Base-by-base conservation (phyloP, 2,113 vertebrate species). In the Hyaena hyaena region DNA sequence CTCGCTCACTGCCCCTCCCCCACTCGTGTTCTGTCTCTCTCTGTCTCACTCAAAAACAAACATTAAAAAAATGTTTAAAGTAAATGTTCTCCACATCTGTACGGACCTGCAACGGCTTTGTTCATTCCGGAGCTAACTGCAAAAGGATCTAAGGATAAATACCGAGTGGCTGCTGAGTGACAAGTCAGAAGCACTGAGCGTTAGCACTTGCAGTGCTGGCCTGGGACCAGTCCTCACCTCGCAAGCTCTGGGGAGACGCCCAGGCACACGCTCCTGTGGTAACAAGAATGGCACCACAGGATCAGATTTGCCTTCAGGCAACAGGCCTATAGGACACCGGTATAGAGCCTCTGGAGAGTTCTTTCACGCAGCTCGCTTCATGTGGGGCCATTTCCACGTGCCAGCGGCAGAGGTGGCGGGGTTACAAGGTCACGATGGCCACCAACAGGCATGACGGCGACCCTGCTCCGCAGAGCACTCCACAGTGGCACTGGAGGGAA, bases 131-230 rank as follows among this genome's bases (percentile, higher is more conserved):
- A 94, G 77, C 82, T 87, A 63, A 87, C 31, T 55, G 73, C 45
- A n/a, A 53, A 83, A 77, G 2, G 14, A 91, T n/a, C 71, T 19
- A 43, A 55, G 2, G 74, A 35, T 0, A 91, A 90, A 39, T 19
- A 86, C 53, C 35, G 80, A 73, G 86, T 63, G 71, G 86, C 79
- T 90, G 65, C 55, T 87, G 45, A 55, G 43, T 28, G 66, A 66
- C 61, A 88, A 65, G 31, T 65, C 55, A 33, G 68, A 94, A 65
- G 65, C 69, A 93, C 61, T 68, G 61, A 90, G 16, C 31, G 88
- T 81, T 31, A 48, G 11, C 35, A 9, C 85, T 35, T 45, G 28
- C 39, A 39, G 39, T 39, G 39, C 39, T 39, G 39, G 39, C 50
- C 50, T 0, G 50, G 50, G 50, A 12, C 50, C 39, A 39, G 39